These are phyloP conservation scores for Uloborus diversus DNA, from an alignment of 1,140 invertebrate genomes.

Conservation along the genomic window DNA sequence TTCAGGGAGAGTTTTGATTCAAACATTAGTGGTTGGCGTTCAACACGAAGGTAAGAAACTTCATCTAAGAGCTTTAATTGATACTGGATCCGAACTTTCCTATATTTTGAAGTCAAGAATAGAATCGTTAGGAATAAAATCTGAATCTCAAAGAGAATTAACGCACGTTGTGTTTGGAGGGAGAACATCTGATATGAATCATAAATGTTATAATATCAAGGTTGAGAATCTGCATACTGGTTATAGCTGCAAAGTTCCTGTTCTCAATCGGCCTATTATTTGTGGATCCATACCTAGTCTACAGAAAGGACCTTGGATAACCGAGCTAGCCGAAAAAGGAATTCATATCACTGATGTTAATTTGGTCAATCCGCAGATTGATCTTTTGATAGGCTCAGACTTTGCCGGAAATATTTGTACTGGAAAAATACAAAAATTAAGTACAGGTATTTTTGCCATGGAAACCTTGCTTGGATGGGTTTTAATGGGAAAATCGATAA, in stretches of 20 bases:
- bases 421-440: slow-evolving; percentile 58
- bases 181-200: too few species aligned
- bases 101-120: too few species aligned
- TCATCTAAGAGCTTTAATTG: too few species aligned
- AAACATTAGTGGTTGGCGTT: too few species aligned
- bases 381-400: slow-evolving; percentile 30
- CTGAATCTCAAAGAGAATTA: too few species aligned
- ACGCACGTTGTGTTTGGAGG: too few species aligned
- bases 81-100: too few species aligned
- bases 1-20: too few species aligned
- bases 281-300: slow-evolving; percentile 4
- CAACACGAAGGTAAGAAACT: too few species aligned
- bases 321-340: background rate
- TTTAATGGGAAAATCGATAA: background rate
- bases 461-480: slow-evolving; percentile 63
- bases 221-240: too few species aligned
- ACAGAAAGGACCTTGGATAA: slow-evolving; percentile 2
- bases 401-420: slow-evolving; percentile 60
- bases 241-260: background rate
- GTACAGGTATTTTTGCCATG: slow-evolving; percentile 61
- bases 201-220: too few species aligned
- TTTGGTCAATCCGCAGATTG: background rate
- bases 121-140: too few species aligned
- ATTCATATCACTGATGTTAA: slow-evolving; percentile 15
- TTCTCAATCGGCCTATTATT: background rate